A percentile compares a stretch with the other conserved stretches of the same genome.
Conservation (phyloP, 2,888 invertebrate species). For the Drosophila borealis region DNA sequence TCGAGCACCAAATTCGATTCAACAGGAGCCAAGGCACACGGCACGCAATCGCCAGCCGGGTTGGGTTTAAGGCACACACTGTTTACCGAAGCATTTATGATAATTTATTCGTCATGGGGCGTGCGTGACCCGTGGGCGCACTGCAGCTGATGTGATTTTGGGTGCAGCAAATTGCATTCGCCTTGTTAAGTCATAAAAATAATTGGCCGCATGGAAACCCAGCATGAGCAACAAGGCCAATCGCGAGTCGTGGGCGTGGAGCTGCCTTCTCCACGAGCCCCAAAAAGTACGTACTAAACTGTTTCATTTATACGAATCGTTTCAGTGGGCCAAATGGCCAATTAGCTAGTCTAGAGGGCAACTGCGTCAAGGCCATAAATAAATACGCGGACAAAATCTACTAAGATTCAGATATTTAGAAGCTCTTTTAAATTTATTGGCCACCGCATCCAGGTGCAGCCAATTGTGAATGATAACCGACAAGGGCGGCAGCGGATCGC, state of each 20-base stretch:
- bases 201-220: slow-evolving; percentile 54
- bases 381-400: background rate
- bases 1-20: slow-evolving; percentile 45
- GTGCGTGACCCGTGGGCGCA: slow-evolving; percentile 62
- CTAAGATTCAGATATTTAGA: slow-evolving; percentile 1
- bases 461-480: slow-evolving; percentile 72
- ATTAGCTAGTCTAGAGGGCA: background rate
- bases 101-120: slow-evolving; percentile 68
- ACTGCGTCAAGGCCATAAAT: background rate
- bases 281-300: too few relatives aligned
- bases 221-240: slow-evolving; percentile 32
- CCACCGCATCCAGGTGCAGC: slow-evolving; percentile 68
- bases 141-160: slow-evolving; percentile 49
- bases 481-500: slow-evolving; percentile 23
- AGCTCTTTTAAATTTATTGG: slow-evolving; percentile 42
- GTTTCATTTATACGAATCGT: too few relatives aligned
- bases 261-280: too few relatives aligned
- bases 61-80: slow-evolving; percentile 28
- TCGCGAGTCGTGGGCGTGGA: slow-evolving; percentile 2
- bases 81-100: slow-evolving; percentile 69
- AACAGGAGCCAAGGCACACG: slow-evolving; percentile 9
- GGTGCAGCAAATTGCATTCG: slow-evolving; percentile 76
- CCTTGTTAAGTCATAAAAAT: slow-evolving; percentile 67
- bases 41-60: slow-evolving; percentile 39
- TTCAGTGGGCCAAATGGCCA: background rate